Evolutionary conservation across 2,113 vertebrate genomes (phyloP).

Genomic region (Tragelaphus strepsiceros): DNA sequence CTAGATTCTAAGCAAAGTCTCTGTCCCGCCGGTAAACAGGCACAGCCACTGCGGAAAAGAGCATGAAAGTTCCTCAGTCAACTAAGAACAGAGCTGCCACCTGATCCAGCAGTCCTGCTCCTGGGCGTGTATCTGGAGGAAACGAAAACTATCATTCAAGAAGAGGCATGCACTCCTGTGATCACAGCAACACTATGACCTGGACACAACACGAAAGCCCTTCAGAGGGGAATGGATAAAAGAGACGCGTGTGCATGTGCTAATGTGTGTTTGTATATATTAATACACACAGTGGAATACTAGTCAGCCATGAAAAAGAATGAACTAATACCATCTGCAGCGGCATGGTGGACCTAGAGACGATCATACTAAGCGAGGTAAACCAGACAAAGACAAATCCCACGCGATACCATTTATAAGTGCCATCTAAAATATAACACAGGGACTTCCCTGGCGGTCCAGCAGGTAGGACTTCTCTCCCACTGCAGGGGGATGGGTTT

Average conservation of each 20-base stretch:
- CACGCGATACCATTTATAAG: fast-evolving
- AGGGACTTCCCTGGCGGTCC: neutral
- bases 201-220: neutral
- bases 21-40: neutral
- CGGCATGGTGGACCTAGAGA: neutral
- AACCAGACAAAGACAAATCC: neutral
- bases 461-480: neutral
- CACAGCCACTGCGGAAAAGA: neutral
- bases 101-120: neutral
- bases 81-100: neutral
- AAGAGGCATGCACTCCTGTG: neutral
- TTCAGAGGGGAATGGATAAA: neutral
- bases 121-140: neutral
- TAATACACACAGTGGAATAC: neutral
- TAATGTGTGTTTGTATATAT: neutral
- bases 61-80: neutral
- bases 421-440: neutral
- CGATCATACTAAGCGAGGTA: neutral
- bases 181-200: neutral
- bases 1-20: neutral
- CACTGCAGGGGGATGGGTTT: neutral
- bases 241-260: fast-evolving
- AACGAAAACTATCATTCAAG: neutral
- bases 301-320: neutral
- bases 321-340: neutral